These are phyloP conservation scores for Hippocampus zosterae DNA, from an alignment of 2,113 vertebrate species.

Conservation along the genomic window DNA sequence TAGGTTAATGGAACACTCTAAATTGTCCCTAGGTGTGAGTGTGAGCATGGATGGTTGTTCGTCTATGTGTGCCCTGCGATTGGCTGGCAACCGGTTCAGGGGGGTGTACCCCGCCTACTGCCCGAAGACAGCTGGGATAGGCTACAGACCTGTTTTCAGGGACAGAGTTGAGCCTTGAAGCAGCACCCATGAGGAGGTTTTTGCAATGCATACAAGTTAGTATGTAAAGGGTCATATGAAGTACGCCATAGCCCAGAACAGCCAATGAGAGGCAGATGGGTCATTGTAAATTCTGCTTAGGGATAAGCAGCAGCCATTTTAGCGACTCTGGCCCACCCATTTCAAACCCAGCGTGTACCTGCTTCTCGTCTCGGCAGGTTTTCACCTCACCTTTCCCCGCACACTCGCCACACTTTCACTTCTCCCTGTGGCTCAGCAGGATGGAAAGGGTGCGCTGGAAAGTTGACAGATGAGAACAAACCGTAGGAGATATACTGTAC, in stretches of 20 bases:
- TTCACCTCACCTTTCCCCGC: conserved; percentile 53
- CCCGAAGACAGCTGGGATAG: too few relatives aligned
- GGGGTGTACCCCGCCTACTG: too few relatives aligned
- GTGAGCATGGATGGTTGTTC: too few relatives aligned
- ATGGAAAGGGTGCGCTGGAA: conserved; percentile 33
- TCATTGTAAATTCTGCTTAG: conserved; percentile 47
- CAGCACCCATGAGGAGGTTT: neutral
- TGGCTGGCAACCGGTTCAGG: too few relatives aligned
- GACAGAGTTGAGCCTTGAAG: neutral
- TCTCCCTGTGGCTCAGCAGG: conserved; percentile 41
- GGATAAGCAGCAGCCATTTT: conserved; percentile 43
- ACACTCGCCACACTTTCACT: conserved; percentile 42
- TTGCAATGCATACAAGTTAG: neutral
- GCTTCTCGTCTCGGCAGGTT: conserved; percentile 26
- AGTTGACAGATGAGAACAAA: conserved; percentile 39
- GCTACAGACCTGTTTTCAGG: neutral
- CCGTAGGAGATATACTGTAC: conserved; percentile 28
- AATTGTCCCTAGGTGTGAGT: too few relatives aligned
- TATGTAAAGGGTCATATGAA: neutral
- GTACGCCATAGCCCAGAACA: conserved; percentile 20
- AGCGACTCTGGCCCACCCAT: conserved; percentile 12
- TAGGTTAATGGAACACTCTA: too few relatives aligned
- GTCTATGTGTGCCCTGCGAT: too few relatives aligned
- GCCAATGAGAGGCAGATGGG: conserved; percentile 42
- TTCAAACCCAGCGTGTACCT: conserved; percentile 23